phyloP scores from a whole-genome alignment of 2,113 vertebrate species.

The Regulus satrapa region DNA sequence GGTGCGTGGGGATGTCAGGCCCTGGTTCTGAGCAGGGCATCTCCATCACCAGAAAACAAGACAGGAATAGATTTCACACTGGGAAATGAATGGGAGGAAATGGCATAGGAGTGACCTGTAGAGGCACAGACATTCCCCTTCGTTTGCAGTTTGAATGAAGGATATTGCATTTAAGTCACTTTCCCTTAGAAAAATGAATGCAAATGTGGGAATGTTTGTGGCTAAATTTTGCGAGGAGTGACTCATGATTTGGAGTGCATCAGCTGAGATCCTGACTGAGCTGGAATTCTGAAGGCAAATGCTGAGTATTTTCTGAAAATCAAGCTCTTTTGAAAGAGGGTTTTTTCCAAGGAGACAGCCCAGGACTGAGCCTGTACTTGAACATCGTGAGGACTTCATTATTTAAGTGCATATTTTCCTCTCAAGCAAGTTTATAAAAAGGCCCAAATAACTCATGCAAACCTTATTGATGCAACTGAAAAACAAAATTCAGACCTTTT shows the following conservation, averaged over 20 bases:
- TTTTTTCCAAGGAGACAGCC: neutral
- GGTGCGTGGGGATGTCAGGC: neutral
- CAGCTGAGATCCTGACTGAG: constrained; percentile 1
- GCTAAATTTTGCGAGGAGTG: neutral
- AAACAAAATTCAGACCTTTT: neutral
- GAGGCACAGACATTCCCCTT: neutral
- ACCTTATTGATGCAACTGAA: neutral
- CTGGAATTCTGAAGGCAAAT: neutral
- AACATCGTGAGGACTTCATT: neutral
- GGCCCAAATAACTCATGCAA: neutral
- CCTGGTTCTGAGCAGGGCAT: neutral
- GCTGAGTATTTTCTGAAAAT: constrained; percentile 26
- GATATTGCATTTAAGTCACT: neutral
- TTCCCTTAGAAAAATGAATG: neutral
- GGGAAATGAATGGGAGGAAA: neutral
- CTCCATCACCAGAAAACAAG: neutral
- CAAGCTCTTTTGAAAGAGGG: neutral
- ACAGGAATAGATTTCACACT: neutral
- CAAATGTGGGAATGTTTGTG: neutral
- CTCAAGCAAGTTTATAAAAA: neutral
- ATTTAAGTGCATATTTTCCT: neutral
- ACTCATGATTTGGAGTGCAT: neutral
- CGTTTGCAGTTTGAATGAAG: neutral
- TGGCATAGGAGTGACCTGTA: rapidly evolving
- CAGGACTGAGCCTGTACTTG: neutral